Evolutionary conservation across 2,797 vertebrate genomes (phyloP).

Genomic region (Peromyscus nudipes): DNA sequence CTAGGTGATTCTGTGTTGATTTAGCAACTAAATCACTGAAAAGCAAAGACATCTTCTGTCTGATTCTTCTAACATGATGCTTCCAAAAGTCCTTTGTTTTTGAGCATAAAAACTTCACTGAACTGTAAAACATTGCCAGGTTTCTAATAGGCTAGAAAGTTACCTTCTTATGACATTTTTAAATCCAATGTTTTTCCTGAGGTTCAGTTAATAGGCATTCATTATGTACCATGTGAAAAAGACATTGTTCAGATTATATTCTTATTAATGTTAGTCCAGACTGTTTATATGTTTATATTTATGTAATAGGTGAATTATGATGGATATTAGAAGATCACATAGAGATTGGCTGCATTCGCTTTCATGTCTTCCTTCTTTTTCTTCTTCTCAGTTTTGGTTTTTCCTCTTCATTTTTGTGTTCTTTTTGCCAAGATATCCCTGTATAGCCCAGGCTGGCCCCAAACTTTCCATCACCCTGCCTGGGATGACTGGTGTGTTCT

Average conservation of each 20-base stretch:
- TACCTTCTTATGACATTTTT: conserved; percentile 30
- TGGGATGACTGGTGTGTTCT: background rate
- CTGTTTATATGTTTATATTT: background rate
- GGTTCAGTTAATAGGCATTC: background rate
- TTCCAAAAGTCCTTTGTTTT: conserved; percentile 86
- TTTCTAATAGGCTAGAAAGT: conserved; percentile 41
- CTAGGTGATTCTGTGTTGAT: background rate
- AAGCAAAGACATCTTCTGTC: conserved; percentile 83
- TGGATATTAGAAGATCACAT: background rate
- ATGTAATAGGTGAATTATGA: background rate
- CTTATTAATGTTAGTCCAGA: background rate
- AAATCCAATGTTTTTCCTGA: conserved; percentile 18
- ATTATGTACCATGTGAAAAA: conserved; percentile 33
- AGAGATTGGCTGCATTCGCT: background rate
- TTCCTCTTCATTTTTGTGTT: no score
- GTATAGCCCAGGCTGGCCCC: background rate
- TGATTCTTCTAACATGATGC: conserved; percentile 83
- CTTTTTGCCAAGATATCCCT: background rate
- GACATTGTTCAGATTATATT: background rate
- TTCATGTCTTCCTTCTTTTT: background rate
- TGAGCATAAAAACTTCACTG: conserved; percentile 79
- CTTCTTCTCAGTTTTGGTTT: background rate
- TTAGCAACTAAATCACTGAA: no score
- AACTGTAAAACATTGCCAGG: conserved; percentile 50
- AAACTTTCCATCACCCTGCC: background rate